Percentiles rank a stretch among this genome's conserved stretches.
phyloP scores from a whole-genome alignment of 2,797 vertebrate genomes.

The Notoglanidium macrostoma region DNA sequence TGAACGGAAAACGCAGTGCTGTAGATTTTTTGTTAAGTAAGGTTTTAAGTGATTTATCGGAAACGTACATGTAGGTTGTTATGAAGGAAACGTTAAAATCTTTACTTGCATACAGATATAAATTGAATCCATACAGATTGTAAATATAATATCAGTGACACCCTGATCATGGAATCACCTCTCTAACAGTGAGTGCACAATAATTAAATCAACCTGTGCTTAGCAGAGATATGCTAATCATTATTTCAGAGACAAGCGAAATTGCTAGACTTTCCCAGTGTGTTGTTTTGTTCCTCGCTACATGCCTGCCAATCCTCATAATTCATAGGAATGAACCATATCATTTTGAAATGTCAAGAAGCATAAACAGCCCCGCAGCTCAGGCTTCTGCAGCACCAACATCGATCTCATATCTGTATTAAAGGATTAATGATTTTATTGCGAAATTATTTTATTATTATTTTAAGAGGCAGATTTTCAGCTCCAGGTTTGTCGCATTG shows the following conservation, averaged over 20 bases:
- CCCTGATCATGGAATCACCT: neutral
- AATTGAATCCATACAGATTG: neutral
- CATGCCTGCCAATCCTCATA: conserved; percentile 6
- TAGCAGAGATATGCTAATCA: neutral
- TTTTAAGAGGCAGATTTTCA: too few species aligned
- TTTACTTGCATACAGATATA: neutral
- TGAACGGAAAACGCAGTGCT: neutral
- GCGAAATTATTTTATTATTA: too few species aligned
- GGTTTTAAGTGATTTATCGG: neutral
- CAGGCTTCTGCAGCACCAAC: neutral
- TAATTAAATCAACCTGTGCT: conserved; percentile 1
- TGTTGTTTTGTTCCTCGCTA: neutral
- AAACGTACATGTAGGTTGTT: neutral
- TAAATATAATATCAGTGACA: neutral
- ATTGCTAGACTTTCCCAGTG: neutral
- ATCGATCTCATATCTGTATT: neutral
- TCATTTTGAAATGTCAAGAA: conserved; percentile 17
- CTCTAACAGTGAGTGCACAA: neutral
- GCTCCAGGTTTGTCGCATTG: neutral
- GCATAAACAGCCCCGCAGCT: neutral
- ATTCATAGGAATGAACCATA: neutral
- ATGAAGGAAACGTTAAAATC: neutral
- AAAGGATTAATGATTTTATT: neutral
- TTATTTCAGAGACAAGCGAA: neutral
- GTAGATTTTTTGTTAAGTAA: neutral